Base-by-base conservation (phyloP, 2,888 invertebrate species). In the Brenthis ino region DNA sequence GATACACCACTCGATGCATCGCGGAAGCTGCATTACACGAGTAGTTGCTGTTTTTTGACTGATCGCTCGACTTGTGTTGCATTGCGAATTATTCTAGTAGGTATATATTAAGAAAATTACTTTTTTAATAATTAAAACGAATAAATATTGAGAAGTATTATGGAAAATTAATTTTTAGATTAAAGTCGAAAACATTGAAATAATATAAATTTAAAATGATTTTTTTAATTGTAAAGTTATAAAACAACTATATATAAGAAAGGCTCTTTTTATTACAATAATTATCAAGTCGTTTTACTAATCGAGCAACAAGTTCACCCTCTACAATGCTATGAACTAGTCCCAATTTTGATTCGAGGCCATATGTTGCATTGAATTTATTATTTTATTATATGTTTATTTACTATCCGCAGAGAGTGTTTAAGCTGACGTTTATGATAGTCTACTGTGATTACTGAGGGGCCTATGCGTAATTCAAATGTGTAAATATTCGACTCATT, bases 311-410 rank as follows among this genome's bases (percentile, higher is more conserved):
- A 43, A 70, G 74, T 80, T 73, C 64, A 67, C 77, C 74, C 76
- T 74, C 67, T 56, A 48, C 68, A 72, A 75, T 69, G 75, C 1
- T 20, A 68, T 75, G 68, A 73, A 70, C 70, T 74, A 77, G 77
- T 77, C 77, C 76, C 79, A 77, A 82, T 80, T 76, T 75, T 67
- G 76, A 81, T 82, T 80, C 78, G 78, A 71, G 75, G 82, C 87
- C 91, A 92, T 93, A 93, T 93, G 93, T 89, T 90, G 85, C 86
- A 73, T 77, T 75, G 87, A 87, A 91, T 92, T 85, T 87, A 91
- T 93, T 91, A 93, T 92, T 92, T 90, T 87, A 91, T 92, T 90
- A 88, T 86, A 87, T 89, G 91, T 91, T 91, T 91, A 92, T 92
- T 92, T 91, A 91, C 85, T 88, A 84, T 90, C 91, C 86, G 80